Base-by-base conservation (phyloP, 2,113 vertebrate genomes). In the Emydocephalus ijimae region DNA sequence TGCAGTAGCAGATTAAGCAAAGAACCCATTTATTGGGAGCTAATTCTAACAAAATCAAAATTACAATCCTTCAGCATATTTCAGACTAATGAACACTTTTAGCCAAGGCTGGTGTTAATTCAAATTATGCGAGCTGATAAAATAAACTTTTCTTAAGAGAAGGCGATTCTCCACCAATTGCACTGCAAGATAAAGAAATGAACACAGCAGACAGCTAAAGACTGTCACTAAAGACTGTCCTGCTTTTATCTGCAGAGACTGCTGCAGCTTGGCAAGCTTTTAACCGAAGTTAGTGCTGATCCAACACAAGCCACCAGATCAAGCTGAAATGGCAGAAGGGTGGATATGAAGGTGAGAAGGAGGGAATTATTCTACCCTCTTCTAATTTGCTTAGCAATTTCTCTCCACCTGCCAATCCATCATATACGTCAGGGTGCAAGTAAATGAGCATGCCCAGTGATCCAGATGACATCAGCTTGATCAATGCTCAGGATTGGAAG, bases 391-490 rank as follows among this genome's bases (percentile, higher is more conserved):
- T 52, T 92, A 1, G 55, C 64, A 87, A 92, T 94, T 8, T 92
- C 94, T 92, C 61, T 43, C n/a, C 94, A 95, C 92, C 93, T 96
- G 96, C 94, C 96, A 94, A 96, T 96, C 96, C 95, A 95, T 95
- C 95, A 95, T 95, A 96, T 94, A 94, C 95, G 87, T 90, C 94
- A 94, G 95, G 94, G 55, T 94, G 87, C 81, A 90, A 93, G 92
- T 39, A 61, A 61, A 94, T 59, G 97, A 97, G 97, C 97, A 98
- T 98, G 98, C 97, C 96, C 97, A 97, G 96, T 96, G 93, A 91
- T 96, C 87, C 55, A 93, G 93, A 97, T 98, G 97, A 98, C 96
- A 97, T 98, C 97, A 98, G 93, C 96, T 94, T 96, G 92, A 96
- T 96, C 96, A 96, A 97, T 96, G 96, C 95, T 91, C 89, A 93